Evolutionary conservation across 2,888 invertebrate genomes (phyloP), one percentile per base, ranked within the genome.

Genomic region (Scaptomyza flava): DNA sequence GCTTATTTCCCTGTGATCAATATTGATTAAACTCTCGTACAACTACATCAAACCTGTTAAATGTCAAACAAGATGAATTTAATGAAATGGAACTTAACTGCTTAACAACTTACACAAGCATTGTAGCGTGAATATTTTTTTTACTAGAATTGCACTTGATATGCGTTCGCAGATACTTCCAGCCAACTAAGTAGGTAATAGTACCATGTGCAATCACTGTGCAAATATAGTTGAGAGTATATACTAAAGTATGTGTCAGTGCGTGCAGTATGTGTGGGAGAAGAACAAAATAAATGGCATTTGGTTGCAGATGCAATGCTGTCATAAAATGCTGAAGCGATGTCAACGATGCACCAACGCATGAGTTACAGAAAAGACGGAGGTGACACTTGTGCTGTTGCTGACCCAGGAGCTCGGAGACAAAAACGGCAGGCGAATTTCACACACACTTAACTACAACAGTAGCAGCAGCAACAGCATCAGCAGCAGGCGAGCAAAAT

Each of bases 331-430:
- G 45, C 14, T 31, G 38, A 43, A 52, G 41, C 17, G 60, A 41
- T 43, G 45, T 38, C 58, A 65, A 45, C 43, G 27, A 27, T 48
- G 47, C 45, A 45, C 57, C 41, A 12, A 43, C 48, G 48, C 66
- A 50, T 38, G 33, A 31, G 41, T 9, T 6, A 17, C 51, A 14
- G 1, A 11, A 11, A 38, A n/a, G 11, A n/a, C 2, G 11, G 8
- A 7, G 17, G 34, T 45, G 47, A 11, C 43, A 50, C 56, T 47
- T 42, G 42, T 38, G 14, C 48, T 51, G 11, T 31, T 51, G 59
- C 38, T 38, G 41, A 41, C 41, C 41, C 41, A 17, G 41, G 9
- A 41, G 9, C 17, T 9, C 3, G 2, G 3, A 23, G 9, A 38
- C 17, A 36, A 6, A 41, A 50, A 46, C 11, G 12, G 58, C 42